Evolutionary conservation across 2,113 vertebrate species (phyloP), one percentile per base, ranked within the genome.

Genomic region (Motacilla tschutschensis): DNA sequence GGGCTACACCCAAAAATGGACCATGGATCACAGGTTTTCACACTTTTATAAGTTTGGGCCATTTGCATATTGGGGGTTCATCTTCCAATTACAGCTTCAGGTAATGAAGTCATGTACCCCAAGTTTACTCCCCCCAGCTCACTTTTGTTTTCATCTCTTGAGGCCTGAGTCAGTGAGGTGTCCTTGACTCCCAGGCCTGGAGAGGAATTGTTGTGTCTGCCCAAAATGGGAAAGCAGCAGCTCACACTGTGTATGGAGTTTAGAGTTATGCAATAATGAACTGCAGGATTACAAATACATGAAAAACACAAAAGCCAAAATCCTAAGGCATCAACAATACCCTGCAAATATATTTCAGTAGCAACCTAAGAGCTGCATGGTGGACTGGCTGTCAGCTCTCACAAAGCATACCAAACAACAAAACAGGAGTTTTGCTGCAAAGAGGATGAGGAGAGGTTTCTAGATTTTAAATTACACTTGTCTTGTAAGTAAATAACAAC

Each of bases 21-120:
- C 2, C 0, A 46, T 0, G 1, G 41, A 0, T 46, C 25, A 46
- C 0, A 1, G 15, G 19, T 24, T 73, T 46, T 6, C 41, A 57
- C 10, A 46, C 25, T 57, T 57, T 14, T 8, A 6, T 46, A 36
- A 31, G 4, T 46, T 73, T 46, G 26, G 26, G 2, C 7, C 26
- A 47, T 47, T 73, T 73, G 16, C 33, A 38, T 1, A 13, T 38
- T 72, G 26, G 12, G 31, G 33, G 26, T 58, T 5, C 0, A 59
- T 59, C 21, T 48, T 3, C 12, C 44, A 59, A 12, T 26, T 26
- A 1, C 12, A 74, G 28, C 10, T 26, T n/a, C 71, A 48, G 28
- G 9, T n/a, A 26, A 48, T 59, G 28, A 59, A 74, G 17, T 12
- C 3, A 48, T 38, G 19, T 16, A 59, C 43, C 28, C 55, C 55